A percentile compares a stretch with the other conserved stretches of the same genome.
phyloP scores from a whole-genome alignment of 2,888 invertebrate genomes.

The Portevinia maculata region DNA sequence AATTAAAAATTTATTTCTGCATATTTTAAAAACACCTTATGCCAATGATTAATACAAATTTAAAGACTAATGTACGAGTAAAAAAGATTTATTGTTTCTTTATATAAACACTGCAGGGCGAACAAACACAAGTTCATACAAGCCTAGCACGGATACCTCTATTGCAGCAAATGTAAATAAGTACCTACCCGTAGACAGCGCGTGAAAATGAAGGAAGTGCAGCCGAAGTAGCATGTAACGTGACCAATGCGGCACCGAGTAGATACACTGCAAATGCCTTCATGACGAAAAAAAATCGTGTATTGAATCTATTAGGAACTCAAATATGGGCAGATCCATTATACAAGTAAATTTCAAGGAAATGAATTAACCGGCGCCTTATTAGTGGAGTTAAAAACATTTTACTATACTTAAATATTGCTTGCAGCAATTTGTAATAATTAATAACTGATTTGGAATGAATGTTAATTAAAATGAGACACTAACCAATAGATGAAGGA shows the following conservation, averaged over 20 bases:
- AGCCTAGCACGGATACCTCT: too few species aligned
- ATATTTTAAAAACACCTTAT: too few species aligned
- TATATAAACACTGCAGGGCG: not conserved
- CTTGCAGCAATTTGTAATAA: too few species aligned
- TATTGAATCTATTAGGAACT: conserved; percentile 9
- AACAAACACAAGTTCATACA: not conserved
- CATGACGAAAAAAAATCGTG: conserved; percentile 5
- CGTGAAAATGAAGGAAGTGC: conserved; percentile 21
- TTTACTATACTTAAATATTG: too few species aligned
- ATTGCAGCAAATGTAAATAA: conserved; percentile 11
- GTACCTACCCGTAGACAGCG: not conserved
- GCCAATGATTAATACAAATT: too few species aligned
- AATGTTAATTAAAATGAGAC: too few species aligned
- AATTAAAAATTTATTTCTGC: too few species aligned
- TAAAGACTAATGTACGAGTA: too few species aligned
- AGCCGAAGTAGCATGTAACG: conserved; percentile 2
- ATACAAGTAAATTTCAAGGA: not conserved
- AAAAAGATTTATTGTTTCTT: too few species aligned
- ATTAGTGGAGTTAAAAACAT: not conserved
- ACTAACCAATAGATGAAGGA: too few species aligned
- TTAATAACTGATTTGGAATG: too few species aligned
- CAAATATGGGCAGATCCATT: not conserved
- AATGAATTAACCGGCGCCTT: not conserved
- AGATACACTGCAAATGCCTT: not conserved
- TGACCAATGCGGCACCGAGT: conserved; percentile 1